Percentiles rank a stretch among this genome's conserved stretches.
Conservation (phyloP, 2,113 vertebrate genomes). For the Axis porcinus region DNA sequence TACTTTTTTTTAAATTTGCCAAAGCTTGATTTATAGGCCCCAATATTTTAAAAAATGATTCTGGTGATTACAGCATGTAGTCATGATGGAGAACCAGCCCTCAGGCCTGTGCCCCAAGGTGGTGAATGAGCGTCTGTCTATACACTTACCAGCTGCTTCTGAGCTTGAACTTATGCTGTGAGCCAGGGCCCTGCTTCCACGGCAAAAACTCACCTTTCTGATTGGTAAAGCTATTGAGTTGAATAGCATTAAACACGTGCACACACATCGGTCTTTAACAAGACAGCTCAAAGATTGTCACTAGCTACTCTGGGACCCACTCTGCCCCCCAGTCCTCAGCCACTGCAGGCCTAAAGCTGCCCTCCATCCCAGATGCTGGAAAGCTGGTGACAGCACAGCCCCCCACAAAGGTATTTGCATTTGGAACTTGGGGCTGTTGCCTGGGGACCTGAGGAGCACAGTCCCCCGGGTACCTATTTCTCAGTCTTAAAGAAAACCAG, state of each 20-base stretch:
- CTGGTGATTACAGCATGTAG: neutral
- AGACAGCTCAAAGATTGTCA: neutral
- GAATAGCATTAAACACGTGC: neutral
- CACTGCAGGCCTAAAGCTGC: neutral
- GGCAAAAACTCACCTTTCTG: neutral
- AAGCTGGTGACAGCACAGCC: neutral
- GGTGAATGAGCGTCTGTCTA: neutral
- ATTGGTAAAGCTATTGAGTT: neutral
- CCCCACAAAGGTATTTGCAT: neutral
- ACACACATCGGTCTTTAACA: neutral
- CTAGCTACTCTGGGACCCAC: neutral
- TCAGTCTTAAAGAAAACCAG: neutral
- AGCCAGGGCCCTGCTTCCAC: neutral
- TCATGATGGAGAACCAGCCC: neutral
- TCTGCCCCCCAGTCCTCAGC: neutral
- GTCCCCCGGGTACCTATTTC: neutral
- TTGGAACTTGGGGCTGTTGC: neutral
- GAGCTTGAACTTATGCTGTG: neutral
- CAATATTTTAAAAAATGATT: neutral
- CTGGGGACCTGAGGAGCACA: neutral
- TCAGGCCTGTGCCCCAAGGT: neutral
- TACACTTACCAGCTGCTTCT: neutral
- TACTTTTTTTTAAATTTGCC: too few relatives aligned
- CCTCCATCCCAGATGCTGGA: neutral
- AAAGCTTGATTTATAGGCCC: too few relatives aligned